These are phyloP conservation scores for Hycleus cichorii DNA, from an alignment of 1,140 invertebrate species.

Conservation along the genomic window DNA sequence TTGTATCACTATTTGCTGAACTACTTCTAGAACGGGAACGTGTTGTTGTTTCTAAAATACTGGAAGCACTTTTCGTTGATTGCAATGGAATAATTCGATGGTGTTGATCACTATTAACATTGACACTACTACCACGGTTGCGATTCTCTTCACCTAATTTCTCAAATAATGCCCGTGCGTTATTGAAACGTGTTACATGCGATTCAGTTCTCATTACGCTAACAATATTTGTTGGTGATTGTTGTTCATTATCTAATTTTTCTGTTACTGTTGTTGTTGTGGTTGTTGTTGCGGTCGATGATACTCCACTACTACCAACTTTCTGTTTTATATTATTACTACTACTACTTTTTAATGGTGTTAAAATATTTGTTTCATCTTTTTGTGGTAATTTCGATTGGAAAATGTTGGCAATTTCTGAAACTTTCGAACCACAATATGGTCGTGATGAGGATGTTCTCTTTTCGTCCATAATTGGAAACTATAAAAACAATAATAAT, in stretches of 20 bases:
- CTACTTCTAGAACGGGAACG: slow-evolving; percentile 28
- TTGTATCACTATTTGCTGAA: slow-evolving; percentile 35
- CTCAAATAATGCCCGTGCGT: slow-evolving; percentile 86
- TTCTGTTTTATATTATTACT: slow-evolving; percentile 4
- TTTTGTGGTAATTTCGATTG: slow-evolving; percentile 39
- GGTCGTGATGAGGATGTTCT: slow-evolving; percentile 45
- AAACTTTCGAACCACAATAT: slow-evolving; percentile 67
- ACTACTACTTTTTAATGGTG: slow-evolving; percentile 36
- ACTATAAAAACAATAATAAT: not conserved
- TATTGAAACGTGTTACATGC: slow-evolving; percentile 84
- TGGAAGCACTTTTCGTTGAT: slow-evolving; percentile 39
- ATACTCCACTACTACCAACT: too few species aligned
- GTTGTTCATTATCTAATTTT: slow-evolving; percentile 40
- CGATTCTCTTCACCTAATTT: slow-evolving; percentile 69
- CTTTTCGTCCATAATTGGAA: slow-evolving; percentile 55
- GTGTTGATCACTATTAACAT: too few species aligned
- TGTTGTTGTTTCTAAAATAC: slow-evolving; percentile 32
- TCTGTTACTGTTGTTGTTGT: slow-evolving; percentile 40
- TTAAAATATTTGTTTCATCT: slow-evolving; percentile 36
- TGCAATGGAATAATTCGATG: slow-evolving; percentile 32
- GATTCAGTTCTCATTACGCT: slow-evolving; percentile 81
- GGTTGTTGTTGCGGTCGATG: slow-evolving; percentile 26
- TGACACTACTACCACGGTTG: not conserved
- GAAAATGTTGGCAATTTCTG: slow-evolving; percentile 85
- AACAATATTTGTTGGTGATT: slow-evolving; percentile 40